Base-by-base conservation (phyloP, 2,113 vertebrate species). In the Antigone vipio region DNA sequence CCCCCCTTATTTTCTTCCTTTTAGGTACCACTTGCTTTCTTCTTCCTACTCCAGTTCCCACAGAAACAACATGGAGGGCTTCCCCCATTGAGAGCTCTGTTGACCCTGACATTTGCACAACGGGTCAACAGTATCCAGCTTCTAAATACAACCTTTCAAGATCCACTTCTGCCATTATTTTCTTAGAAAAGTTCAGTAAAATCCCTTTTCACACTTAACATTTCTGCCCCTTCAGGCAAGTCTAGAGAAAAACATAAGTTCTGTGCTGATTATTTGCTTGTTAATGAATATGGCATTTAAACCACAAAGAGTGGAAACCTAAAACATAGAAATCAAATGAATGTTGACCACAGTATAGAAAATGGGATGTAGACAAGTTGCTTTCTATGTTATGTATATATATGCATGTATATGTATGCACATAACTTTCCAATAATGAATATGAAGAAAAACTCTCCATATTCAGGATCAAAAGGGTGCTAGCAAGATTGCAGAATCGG, bases 381-480 rank as follows among this genome's bases (percentile, higher is more conserved):
- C 23, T 77, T 88, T 77, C 6, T 50, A 74, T 47, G 4, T 15
- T 73, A 49, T 35, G 17, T 22, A 58, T 47, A 73, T 47, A 56
- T 12, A 69, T 38, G 19, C 7, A 67, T 56, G 55, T 79, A 55
- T 82, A 58, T 20, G 2, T 45, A 86, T 13, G 15, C 56, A 80
- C 2, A 47, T 73, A 76, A 77, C 15, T 58, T 63, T 94, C 63
- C 64, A 64, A 8, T n/a, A 93, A 59, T 5, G 6, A 76, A 64
- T 50, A 53, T 50, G 68, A 85, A 71, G 52, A 75, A 89, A 85
- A 40, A 2, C 4, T 67, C 64, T 88, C 79, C 71, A 13, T 78
- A 88, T 40, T 77, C 53, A 93, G 66, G 64, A 97, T 91, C 72
- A 93, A 94, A 97, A 85, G 22, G 44, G 40, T 90, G 38, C 6